These are phyloP conservation scores for Meleagris gallopavo DNA, from an alignment of 2,113 vertebrate genomes.

Conservation along the genomic window DNA sequence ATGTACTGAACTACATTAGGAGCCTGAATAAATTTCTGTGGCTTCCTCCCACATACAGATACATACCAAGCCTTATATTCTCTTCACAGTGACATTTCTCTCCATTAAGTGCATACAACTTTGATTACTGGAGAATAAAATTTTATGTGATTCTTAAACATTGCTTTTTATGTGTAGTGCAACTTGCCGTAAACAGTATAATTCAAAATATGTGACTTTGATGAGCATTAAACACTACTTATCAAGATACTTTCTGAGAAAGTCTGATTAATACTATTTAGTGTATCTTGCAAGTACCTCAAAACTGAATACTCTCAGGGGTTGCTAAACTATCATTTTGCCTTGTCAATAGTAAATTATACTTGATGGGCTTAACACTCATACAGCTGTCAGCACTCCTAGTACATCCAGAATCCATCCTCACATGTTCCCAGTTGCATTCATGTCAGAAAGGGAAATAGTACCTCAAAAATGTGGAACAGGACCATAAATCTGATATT, in stretches of 20 bases:
- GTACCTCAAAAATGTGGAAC: neutral
- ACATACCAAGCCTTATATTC: conserved; percentile 20
- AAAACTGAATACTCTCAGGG: neutral
- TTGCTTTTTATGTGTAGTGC: conserved; percentile 27
- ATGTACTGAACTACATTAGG: conserved; percentile 8
- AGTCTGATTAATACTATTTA: conserved; percentile 55
- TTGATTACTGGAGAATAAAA: conserved; percentile 23
- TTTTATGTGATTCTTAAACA: neutral
- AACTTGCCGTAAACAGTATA: conserved; percentile 31
- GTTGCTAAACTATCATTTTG: conserved; percentile 23
- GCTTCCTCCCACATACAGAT: conserved; percentile 10
- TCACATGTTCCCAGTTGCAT: neutral
- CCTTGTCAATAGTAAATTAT: neutral
- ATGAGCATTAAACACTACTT: conserved; percentile 30
- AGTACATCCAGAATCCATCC: neutral
- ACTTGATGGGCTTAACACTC: neutral
- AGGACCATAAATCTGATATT: neutral
- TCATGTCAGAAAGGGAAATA: neutral
- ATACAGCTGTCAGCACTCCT: neutral
- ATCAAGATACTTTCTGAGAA: neutral
- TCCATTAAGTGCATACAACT: neutral
- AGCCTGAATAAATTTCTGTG: conserved; percentile 47
- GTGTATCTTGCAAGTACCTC: neutral
- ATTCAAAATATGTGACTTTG: conserved; percentile 54
- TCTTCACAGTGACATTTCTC: neutral